Evolutionary conservation across 2,797 vertebrate species (phyloP).

Genomic region (Enteromius treurensis): DNA sequence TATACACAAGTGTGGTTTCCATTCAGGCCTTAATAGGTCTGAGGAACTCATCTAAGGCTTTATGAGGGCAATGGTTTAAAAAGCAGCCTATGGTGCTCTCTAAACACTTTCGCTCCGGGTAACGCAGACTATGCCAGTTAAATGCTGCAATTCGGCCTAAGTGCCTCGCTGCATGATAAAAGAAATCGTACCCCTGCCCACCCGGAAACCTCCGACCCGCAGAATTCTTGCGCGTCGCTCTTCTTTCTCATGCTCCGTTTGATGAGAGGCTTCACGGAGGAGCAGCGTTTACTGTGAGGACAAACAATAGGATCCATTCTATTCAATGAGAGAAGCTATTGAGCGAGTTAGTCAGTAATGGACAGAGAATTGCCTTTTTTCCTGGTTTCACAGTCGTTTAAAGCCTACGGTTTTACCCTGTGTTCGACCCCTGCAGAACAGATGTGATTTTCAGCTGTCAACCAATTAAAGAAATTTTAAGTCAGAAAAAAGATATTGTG

Average conservation of each 20-base stretch:
- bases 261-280: constrained; percentile 54
- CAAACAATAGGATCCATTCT: constrained; percentile 59
- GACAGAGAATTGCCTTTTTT: constrained; percentile 19
- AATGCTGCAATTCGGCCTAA: constrained; percentile 48
- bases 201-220: constrained; percentile 33
- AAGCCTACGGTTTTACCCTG: constrained; percentile 10
- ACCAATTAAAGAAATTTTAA: constrained; percentile 13
- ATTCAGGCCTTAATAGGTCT: constrained; percentile 36
- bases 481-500: neutral
- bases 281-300: constrained; percentile 41
- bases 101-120: constrained; percentile 47
- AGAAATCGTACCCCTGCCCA: constrained; percentile 46
- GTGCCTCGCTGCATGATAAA: constrained; percentile 48
- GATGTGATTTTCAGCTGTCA: constrained; percentile 1
- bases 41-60: constrained; percentile 51
- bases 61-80: constrained; percentile 48
- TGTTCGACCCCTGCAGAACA: neutral
- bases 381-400: constrained; percentile 1
- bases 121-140: constrained; percentile 49
- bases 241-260: constrained; percentile 54
- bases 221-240: constrained; percentile 38
- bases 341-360: constrained; percentile 34
- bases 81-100: constrained; percentile 45
- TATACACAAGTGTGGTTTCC: constrained; percentile 24
- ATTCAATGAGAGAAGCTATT: constrained; percentile 35